These are phyloP conservation scores for Dendrocincla tyrannina DNA, from an alignment of 2,797 vertebrate species.

Conservation along the genomic window DNA sequence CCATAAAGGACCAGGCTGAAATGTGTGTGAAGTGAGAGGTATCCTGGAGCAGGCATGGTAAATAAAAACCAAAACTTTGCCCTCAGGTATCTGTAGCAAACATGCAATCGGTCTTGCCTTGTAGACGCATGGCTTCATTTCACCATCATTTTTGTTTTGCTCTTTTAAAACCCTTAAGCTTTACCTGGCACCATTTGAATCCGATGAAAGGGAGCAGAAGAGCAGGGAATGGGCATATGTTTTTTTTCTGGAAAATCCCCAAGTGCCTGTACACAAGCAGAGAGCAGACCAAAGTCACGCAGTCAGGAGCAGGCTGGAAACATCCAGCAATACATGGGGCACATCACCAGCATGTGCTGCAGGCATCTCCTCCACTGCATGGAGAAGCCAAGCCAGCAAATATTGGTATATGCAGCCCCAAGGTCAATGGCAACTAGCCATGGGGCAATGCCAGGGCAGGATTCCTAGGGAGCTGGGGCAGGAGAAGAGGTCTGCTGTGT, in stretches of 20 bases:
- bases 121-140: neutral
- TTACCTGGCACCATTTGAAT: conserved; percentile 7
- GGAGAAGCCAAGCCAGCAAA: neutral
- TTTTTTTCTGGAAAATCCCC: conserved; percentile 10
- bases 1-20: neutral
- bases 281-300: neutral
- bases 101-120: rapidly evolving
- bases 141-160: neutral
- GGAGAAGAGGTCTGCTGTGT: neutral
- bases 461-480: neutral
- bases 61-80: neutral
- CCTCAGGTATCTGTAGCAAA: neutral
- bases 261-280: neutral
- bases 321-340: neutral
- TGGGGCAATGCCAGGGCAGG: neutral
- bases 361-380: neutral
- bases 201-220: neutral
- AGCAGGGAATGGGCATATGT: neutral
- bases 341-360: neutral
- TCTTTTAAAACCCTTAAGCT: neutral
- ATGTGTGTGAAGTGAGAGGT: neutral
- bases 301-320: neutral
- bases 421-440: neutral
- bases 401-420: neutral
- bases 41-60: neutral